phyloP scores from a whole-genome alignment of 2,888 invertebrate genomes.

The Nephrotoma flavescens region DNA sequence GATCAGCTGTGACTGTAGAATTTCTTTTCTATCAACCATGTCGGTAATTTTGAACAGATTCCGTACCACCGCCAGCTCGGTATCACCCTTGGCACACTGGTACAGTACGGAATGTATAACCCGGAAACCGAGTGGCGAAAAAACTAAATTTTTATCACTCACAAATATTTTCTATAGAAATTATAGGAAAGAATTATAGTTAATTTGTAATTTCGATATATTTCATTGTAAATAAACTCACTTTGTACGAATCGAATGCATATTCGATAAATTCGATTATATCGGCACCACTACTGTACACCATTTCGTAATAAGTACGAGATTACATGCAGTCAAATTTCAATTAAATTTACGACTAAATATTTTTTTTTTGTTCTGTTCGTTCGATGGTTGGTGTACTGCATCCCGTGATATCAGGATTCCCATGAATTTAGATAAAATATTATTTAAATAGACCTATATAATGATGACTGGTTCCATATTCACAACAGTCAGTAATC shows the following conservation, averaged over 20 bases:
- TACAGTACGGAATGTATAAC: neutral
- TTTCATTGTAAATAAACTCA: neutral
- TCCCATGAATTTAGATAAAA: neutral
- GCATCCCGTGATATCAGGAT: neutral
- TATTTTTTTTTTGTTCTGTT: neutral
- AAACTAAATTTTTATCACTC: neutral
- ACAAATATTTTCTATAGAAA: neutral
- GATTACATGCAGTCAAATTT: neutral
- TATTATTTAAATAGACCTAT: neutral
- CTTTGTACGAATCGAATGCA: neutral
- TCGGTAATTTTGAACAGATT: neutral
- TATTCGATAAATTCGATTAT: neutral
- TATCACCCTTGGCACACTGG: neutral
- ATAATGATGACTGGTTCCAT: neutral
- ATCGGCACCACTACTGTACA: neutral
- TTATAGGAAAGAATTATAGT: neutral
- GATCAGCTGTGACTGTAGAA: neutral
- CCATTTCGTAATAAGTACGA: neutral
- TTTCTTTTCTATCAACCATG: neutral
- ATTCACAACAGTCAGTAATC: neutral
- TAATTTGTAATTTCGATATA: neutral
- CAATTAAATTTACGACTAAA: neutral
- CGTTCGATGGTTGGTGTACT: neutral
- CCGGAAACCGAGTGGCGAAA: neutral
- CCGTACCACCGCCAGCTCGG: neutral